Conservation (phyloP, 2,113 vertebrate species). For the Vicugna pacos region DNA sequence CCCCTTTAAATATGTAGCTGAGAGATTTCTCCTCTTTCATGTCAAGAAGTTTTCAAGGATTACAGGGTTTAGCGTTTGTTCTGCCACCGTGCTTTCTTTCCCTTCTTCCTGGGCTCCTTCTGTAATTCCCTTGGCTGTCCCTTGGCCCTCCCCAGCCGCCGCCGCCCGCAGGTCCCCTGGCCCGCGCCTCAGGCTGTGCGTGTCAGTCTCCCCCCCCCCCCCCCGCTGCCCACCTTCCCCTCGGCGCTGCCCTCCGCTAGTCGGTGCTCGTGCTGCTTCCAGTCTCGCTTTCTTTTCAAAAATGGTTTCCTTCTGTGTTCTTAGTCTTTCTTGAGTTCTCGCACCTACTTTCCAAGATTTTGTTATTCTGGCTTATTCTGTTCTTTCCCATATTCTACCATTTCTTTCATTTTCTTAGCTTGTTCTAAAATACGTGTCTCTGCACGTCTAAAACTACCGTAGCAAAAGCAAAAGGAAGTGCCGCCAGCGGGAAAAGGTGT, state of each 20-base stretch:
- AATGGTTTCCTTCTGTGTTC: neutral
- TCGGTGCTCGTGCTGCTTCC: neutral
- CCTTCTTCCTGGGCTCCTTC: neutral
- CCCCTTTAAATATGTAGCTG: neutral
- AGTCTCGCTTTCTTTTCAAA: neutral
- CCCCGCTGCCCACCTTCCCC: neutral
- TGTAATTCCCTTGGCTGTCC: neutral
- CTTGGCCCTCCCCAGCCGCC: neutral
- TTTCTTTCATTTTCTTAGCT: neutral
- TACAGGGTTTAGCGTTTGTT: no score
- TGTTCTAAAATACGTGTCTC: neutral
- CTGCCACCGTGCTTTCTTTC: fast-evolving
- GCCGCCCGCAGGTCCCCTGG: neutral
- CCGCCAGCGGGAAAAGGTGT: neutral
- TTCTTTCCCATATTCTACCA: neutral
- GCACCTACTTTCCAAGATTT: neutral
- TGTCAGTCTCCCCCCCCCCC: fast-evolving
- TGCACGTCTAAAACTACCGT: neutral
- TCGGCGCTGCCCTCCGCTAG: neutral
- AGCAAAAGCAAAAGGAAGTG: neutral
- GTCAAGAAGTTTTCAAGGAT: neutral
- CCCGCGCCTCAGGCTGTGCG: fast-evolving
- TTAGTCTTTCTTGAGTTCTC: neutral
- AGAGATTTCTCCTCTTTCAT: neutral
- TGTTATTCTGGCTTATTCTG: neutral